These are phyloP conservation scores for Physeter macrocephalus DNA, from an alignment of 2,113 vertebrate genomes.

Conservation along the genomic window DNA sequence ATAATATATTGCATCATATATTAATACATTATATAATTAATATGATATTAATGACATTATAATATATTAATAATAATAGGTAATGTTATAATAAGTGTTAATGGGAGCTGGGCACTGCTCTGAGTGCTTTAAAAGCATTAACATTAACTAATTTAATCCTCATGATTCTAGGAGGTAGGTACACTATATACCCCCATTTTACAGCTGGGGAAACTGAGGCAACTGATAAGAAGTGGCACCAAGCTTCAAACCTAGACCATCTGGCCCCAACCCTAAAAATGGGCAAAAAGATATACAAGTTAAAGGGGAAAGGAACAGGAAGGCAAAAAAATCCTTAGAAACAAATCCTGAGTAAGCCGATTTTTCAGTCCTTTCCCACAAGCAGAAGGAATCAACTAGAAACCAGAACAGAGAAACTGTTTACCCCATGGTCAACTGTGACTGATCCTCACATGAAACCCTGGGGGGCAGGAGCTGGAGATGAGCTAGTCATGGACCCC, in stretches of 20 bases:
- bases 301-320: neutral
- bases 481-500: neutral
- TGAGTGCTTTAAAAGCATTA: neutral
- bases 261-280: neutral
- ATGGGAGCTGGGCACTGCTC: accelerated
- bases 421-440: accelerated
- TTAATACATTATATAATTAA: neutral
- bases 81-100: neutral
- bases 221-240: neutral
- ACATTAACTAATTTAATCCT: neutral
- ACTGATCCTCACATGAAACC: neutral
- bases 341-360: neutral
- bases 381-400: neutral
- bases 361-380: neutral
- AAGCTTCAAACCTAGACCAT: neutral
- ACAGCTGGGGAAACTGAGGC: neutral
- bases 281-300: neutral
- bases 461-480: neutral
- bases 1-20: neutral
- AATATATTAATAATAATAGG: neutral
- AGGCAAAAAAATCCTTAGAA: neutral
- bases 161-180: neutral
- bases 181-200: neutral
- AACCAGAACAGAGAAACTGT: neutral
- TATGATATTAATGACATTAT: no score